Evolutionary conservation across 1,140 invertebrate genomes (phyloP).

Genomic region (Drosophila athabasca): DNA sequence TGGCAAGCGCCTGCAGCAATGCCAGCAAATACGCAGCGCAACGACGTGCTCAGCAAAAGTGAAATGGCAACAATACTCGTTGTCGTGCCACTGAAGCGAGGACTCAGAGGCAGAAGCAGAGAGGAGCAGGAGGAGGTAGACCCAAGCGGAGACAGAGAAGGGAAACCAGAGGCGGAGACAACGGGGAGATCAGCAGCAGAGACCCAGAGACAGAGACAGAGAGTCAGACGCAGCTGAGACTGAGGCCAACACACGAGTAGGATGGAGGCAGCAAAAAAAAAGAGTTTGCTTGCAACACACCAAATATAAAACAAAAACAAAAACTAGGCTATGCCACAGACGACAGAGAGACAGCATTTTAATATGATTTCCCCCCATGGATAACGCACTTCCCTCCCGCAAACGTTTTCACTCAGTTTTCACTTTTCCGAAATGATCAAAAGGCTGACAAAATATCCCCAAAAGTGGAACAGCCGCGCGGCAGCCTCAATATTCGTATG

Average conservation of each 20-base stretch:
- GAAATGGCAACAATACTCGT: constrained; percentile 68
- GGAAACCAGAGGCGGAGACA: neutral
- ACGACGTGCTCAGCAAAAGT: constrained; percentile 76
- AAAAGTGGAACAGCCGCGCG: no score
- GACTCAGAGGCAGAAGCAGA: constrained; percentile 16
- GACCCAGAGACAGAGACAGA: no score
- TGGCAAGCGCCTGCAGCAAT: constrained; percentile 75
- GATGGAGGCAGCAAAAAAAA: neutral
- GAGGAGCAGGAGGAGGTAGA: constrained; percentile 5
- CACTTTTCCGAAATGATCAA: no score
- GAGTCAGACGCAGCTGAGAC: constrained; percentile 3
- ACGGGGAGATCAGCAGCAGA: neutral
- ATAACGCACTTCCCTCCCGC: constrained; percentile 30
- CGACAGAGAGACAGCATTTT: constrained; percentile 68
- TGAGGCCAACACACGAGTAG: constrained; percentile 12
- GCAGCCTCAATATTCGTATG: no score
- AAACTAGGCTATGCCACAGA: constrained; percentile 71
- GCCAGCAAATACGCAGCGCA: constrained; percentile 46
- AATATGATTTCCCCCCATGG: constrained; percentile 66
- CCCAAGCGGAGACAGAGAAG: constrained; percentile 1
- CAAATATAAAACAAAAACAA: constrained; percentile 35
- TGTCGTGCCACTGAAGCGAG: constrained; percentile 47
- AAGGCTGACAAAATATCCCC: no score
- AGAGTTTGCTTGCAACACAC: constrained; percentile 8
- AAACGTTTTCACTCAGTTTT: no score